Base-by-base conservation (phyloP, 2,113 vertebrate species). In the Sapajus apella region DNA sequence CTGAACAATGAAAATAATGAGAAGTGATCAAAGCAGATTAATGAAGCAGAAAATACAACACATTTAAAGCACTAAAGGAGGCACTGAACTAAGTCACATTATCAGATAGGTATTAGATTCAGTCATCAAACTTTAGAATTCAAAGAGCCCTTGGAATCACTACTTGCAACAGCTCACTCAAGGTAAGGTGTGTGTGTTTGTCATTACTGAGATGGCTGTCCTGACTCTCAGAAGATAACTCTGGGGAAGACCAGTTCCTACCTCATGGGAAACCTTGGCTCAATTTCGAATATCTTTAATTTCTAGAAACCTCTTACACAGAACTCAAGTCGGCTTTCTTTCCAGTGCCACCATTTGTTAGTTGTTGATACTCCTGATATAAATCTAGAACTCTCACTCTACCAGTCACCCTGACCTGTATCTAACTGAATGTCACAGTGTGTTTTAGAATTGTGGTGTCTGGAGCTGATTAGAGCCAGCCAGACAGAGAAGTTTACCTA, bases 1-100 rank as follows among this genome's bases (percentile, higher is more conserved):
- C 30, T 90, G 20, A 91, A 76, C 30, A 79, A 90, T 55, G 66
- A 75, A 89, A 96, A 89, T 83, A 92, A 94, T 94, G 52, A 97
- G 86, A 95, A 32, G 50, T 81, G 56, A 95, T 93, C 37, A 61
- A 76, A 35, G 77, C 32, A 93, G 40, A 87, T 93, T 75, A 93
- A 94, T 96, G 95, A 89, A 40, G 72, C 64, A 77, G 75, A 96
- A 94, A 91, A 84, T 80, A 87, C 50, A 91, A 68, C 14, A 23
- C 37, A 55, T 47, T 55, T 66, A 50, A 90, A 96, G 21, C 23
- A 52, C 61, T 92, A 45, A 76, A 61, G 16, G 61, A 77, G 30
- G 8, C 35, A 45, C 25, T 56, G n/a, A 75, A 58, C 27, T 64
- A 35, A 88, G 75, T 1, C 70, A 8, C 13, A 86, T 90, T 56